phyloP scores from a whole-genome alignment of 2,113 vertebrate species.

The Hippocampus mohnikei region DNA sequence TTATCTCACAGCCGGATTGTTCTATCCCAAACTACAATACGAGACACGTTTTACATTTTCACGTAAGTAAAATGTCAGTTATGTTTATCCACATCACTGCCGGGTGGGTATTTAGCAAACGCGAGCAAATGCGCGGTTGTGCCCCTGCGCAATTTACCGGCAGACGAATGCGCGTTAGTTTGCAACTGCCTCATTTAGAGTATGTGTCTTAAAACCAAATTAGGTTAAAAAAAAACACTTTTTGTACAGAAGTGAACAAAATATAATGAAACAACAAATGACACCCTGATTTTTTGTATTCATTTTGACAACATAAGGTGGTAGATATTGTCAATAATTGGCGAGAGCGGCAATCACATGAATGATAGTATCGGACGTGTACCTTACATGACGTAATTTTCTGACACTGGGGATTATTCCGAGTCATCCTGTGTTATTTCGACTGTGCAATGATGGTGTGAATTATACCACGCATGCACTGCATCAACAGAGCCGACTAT shows the following conservation, averaged over 20 bases:
- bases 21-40: slow-evolving; percentile 14
- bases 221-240: background rate
- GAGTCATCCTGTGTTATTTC: too few species aligned
- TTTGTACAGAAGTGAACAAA: background rate
- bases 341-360: too few species aligned
- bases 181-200: background rate
- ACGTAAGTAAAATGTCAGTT: slow-evolving; percentile 4
- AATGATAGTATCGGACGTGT: too few species aligned
- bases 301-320: too few species aligned
- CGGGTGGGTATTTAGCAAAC: slow-evolving; percentile 7
- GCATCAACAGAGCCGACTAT: too few species aligned
- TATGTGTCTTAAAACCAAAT: background rate
- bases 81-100: background rate
- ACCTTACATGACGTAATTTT: too few species aligned
- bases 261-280: too few species aligned
- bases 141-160: background rate
- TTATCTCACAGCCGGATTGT: slow-evolving; percentile 60
- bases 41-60: background rate
- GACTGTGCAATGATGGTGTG: too few species aligned
- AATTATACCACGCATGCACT: background rate
- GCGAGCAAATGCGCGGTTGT: background rate
- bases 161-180: background rate
- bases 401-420: too few species aligned
- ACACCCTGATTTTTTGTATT: background rate
- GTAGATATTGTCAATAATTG: too few species aligned